phyloP scores from a whole-genome alignment of 2,113 vertebrate genomes.

The Mormyrus iriodes region DNA sequence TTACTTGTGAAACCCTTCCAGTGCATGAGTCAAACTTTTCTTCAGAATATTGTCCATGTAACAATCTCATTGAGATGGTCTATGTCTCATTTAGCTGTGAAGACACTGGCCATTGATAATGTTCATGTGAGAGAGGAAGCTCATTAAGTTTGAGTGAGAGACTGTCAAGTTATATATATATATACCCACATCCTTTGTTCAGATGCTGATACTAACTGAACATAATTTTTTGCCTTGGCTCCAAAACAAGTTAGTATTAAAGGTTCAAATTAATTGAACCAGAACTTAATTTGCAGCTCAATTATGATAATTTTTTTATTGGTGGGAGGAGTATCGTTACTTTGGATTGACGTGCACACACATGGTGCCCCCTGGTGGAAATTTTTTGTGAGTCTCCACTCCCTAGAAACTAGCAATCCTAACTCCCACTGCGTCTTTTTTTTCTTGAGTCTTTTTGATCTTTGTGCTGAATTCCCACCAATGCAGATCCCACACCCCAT shows the following conservation, averaged over 20 bases:
- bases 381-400: neutral
- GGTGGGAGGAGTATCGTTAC: neutral
- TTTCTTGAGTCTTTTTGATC: neutral
- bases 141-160: neutral
- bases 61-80: neutral
- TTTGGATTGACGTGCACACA: neutral
- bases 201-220: neutral
- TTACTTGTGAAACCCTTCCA: neutral
- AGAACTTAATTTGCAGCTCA: neutral
- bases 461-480: neutral
- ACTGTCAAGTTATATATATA: neutral
- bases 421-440: neutral
- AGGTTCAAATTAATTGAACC: neutral
- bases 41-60: neutral
- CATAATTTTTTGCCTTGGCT: neutral
- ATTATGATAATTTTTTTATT: neutral
- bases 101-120: neutral
- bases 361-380: slow-evolving; percentile 5
- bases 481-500: neutral
- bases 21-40: neutral
- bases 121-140: neutral
- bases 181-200: neutral
- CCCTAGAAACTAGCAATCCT: neutral
- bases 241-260: neutral
- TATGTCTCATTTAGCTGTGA: neutral